Conservation (phyloP, 2,113 vertebrate genomes). For the Acrocephalus arundinaceus region DNA sequence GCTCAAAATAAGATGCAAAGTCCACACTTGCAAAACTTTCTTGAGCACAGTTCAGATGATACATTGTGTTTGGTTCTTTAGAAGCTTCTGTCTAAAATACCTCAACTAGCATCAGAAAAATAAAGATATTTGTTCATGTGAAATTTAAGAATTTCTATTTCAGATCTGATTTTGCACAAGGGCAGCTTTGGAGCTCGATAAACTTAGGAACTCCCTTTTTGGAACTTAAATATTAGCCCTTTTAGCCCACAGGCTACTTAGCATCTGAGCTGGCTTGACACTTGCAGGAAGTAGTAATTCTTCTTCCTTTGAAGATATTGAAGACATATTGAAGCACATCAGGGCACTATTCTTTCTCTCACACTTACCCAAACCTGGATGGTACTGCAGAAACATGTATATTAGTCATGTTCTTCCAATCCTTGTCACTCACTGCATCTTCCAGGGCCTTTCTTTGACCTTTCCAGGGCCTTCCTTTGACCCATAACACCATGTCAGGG, state of each 20-base stretch:
- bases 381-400: rapidly evolving
- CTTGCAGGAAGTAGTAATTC: background rate
- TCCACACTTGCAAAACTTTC: background rate
- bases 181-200: background rate
- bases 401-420: background rate
- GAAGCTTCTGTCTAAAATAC: background rate
- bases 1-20: background rate
- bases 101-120: background rate
- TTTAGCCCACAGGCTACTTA: background rate
- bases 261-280: background rate
- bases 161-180: background rate
- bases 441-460: background rate
- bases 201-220: background rate
- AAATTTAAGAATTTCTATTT: background rate
- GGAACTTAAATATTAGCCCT: background rate
- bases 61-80: rapidly evolving
- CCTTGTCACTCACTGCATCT: background rate
- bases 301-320: background rate
- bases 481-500: background rate
- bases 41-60: background rate
- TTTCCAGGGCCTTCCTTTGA: background rate
- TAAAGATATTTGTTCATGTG: background rate
- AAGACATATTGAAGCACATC: background rate
- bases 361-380: background rate
- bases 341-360: background rate